These are phyloP conservation scores for Leptodactylus fallax DNA, from an alignment of 2,797 vertebrate species.

Conservation along the genomic window DNA sequence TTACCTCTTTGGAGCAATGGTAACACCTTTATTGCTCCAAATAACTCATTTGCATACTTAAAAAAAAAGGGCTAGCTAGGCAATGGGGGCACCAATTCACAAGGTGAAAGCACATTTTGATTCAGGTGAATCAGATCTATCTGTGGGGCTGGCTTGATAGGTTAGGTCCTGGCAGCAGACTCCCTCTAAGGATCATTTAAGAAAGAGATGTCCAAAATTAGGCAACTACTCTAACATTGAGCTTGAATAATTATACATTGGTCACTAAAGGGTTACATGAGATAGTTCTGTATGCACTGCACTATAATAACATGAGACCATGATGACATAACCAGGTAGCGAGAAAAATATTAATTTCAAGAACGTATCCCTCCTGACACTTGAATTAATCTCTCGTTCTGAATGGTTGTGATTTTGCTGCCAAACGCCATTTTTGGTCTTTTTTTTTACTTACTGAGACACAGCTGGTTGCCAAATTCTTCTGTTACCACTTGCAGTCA, in stretches of 20 bases:
- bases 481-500: background rate
- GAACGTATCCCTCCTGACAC: slow-evolving; percentile 13
- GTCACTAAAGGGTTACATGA: background rate
- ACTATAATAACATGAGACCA: background rate
- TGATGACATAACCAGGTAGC: slow-evolving; percentile 18
- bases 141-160: too few species aligned
- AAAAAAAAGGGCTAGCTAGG: too few species aligned
- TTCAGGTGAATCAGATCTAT: too few species aligned
- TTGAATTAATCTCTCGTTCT: background rate
- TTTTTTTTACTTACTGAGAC: background rate
- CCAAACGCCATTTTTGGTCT: background rate
- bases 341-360: background rate
- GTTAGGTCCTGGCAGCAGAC: too few species aligned
- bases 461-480: background rate
- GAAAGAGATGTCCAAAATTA: background rate
- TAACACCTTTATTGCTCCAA: too few species aligned
- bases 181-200: background rate
- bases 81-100: too few species aligned
- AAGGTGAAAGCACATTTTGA: too few species aligned
- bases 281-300: background rate
- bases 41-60: too few species aligned
- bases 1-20: too few species aligned
- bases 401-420: background rate
- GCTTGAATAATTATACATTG: background rate
- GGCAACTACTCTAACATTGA: background rate